Conservation (phyloP, 2,888 invertebrate species). For the Pollenia angustigena region DNA sequence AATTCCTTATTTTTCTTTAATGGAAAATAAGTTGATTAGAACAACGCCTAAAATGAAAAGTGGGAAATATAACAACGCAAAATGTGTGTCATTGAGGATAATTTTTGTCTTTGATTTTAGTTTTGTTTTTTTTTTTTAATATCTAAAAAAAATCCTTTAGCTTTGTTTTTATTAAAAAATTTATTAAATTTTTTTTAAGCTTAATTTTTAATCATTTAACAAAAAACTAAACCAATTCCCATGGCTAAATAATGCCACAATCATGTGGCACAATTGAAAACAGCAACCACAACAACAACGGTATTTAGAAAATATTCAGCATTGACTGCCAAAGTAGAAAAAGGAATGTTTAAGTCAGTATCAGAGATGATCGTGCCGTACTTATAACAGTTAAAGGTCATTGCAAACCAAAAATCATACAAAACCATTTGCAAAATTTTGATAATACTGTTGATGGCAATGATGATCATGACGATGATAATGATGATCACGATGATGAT, state of each 20-base stretch:
- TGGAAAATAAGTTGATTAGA: conserved; percentile 39
- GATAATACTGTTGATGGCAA: conserved; percentile 61
- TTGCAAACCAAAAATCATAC: conserved; percentile 71
- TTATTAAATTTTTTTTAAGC: conserved; percentile 53
- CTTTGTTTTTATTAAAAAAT: background rate
- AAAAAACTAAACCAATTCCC: conserved; percentile 75
- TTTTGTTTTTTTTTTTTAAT: background rate
- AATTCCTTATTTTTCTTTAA: conserved; percentile 13
- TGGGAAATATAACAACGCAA: background rate
- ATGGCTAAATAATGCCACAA: conserved; percentile 71
- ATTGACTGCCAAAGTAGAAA: conserved; percentile 21
- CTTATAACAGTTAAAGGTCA: conserved; percentile 79
- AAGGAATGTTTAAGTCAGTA: conserved; percentile 75
- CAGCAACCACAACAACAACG: conserved; percentile 53
- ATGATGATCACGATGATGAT: conserved; percentile 36
- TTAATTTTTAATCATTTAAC: conserved; percentile 27
- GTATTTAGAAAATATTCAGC: conserved; percentile 19
- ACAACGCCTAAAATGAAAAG: conserved; percentile 44
- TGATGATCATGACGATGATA: conserved; percentile 29
- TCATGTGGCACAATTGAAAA: conserved; percentile 47
- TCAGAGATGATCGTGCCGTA: conserved; percentile 77
- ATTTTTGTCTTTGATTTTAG: background rate
- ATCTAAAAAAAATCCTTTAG: background rate
- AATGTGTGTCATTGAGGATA: background rate
- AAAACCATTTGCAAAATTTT: conserved; percentile 64